phyloP scores from a whole-genome alignment of 1,140 invertebrate genomes.

The Drosophila ananassae region DNA sequence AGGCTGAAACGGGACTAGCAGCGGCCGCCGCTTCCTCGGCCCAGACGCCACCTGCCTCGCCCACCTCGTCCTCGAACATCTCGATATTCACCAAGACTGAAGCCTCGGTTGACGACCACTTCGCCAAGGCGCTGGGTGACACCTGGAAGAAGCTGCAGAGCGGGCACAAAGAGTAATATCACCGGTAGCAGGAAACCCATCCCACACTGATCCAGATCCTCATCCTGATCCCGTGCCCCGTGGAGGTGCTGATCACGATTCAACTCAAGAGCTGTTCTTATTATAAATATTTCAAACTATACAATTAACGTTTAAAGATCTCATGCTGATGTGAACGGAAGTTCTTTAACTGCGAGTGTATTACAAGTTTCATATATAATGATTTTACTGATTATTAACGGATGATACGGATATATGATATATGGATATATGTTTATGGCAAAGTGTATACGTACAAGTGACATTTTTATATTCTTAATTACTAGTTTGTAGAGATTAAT shows the following conservation, averaged over 20 bases:
- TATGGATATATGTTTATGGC: slow-evolving; percentile 49
- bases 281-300: slow-evolving; percentile 72
- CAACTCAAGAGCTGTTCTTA: slow-evolving; percentile 73
- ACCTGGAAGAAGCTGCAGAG: slow-evolving; percentile 95
- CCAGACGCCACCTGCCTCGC: slow-evolving; percentile 72
- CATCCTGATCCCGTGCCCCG: not conserved
- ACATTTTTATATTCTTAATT: slow-evolving; percentile 77
- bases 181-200: not conserved
- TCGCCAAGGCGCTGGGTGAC: slow-evolving; percentile 97
- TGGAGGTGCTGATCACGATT: slow-evolving; percentile 22
- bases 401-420: slow-evolving; percentile 24
- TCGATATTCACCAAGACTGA: slow-evolving; percentile 84
- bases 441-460: slow-evolving; percentile 79
- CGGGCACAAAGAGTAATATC: slow-evolving; percentile 82
- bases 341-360: slow-evolving; percentile 79
- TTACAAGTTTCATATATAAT: slow-evolving; percentile 74
- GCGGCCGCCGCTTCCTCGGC: slow-evolving; percentile 59
- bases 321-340: slow-evolving; percentile 75
- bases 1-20: slow-evolving; percentile 74
- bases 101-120: slow-evolving; percentile 95
- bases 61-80: slow-evolving; percentile 71
- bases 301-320: slow-evolving; percentile 80
- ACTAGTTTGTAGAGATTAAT: slow-evolving; percentile 61
- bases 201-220: slow-evolving; percentile 1
- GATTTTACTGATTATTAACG: slow-evolving; percentile 69